A percentile compares a stretch with the other conserved stretches of the same genome.
These are phyloP conservation scores for Marisa cornuarietis DNA, from an alignment of 1,140 invertebrate species.

Conservation along the genomic window DNA sequence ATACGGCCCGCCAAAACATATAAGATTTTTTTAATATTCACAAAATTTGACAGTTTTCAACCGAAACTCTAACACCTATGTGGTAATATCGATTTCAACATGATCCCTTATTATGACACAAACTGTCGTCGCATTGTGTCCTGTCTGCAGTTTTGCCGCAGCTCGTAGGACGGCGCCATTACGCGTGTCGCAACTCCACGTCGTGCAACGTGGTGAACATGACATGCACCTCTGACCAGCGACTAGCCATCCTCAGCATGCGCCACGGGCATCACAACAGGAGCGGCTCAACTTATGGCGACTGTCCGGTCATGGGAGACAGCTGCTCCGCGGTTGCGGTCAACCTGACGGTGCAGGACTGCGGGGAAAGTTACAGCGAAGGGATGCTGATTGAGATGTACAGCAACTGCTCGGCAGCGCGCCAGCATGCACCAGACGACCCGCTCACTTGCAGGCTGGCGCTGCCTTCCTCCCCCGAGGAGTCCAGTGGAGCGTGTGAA, in stretches of 20 bases:
- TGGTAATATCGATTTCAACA: background rate
- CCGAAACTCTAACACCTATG: too few relatives aligned
- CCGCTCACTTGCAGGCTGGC: background rate
- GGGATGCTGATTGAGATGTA: background rate
- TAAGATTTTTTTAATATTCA: too few relatives aligned
- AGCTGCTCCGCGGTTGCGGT: background rate
- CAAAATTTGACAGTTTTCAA: too few relatives aligned
- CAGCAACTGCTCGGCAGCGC: conserved; percentile 1
- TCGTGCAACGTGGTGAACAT: background rate
- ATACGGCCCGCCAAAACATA: too few relatives aligned
- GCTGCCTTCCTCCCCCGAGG: background rate
- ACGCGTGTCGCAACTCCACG: background rate
- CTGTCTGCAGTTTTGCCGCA: background rate
- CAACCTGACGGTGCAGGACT: background rate
- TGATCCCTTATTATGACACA: background rate
- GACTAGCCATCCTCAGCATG: background rate
- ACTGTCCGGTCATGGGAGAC: background rate
- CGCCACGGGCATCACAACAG: background rate
- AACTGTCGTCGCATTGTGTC: background rate
- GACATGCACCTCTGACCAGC: background rate
- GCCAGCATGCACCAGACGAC: background rate
- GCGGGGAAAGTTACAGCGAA: background rate
- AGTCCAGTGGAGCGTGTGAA: background rate
- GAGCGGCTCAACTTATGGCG: background rate
- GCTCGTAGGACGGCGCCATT: background rate